Percentiles rank a stretch among this genome's conserved stretches.
Evolutionary conservation across 2,888 invertebrate species (phyloP).

Genomic region (Lasius platythorax): DNA sequence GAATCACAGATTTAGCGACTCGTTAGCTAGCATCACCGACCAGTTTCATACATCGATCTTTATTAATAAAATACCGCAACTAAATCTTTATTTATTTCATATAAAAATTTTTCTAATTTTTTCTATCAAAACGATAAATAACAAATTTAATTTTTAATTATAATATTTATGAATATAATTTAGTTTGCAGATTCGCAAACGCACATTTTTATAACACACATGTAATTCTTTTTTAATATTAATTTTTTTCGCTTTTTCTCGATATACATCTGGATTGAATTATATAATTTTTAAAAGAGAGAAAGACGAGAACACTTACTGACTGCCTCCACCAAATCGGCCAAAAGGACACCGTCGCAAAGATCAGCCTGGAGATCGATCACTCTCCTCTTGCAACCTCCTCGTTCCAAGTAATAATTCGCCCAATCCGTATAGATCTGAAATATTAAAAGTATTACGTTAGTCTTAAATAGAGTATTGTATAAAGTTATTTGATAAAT

Average conservation of each 20-base stretch:
- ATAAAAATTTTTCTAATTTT: background rate
- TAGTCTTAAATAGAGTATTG: background rate
- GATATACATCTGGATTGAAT: background rate
- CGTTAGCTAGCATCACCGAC: background rate
- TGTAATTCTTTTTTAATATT: background rate
- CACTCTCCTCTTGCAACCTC: slow-evolving; percentile 94
- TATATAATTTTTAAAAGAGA: background rate
- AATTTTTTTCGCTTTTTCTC: background rate
- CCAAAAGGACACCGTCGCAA: slow-evolving; percentile 96
- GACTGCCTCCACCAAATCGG: slow-evolving; percentile 98
- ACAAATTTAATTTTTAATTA: background rate
- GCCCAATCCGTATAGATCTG: slow-evolving; percentile 99
- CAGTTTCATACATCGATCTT: background rate
- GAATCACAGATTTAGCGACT: slow-evolving; percentile 23
- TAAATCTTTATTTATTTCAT: slow-evolving; percentile 5
- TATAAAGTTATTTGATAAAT: background rate
- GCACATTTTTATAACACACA: background rate
- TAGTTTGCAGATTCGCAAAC: background rate
- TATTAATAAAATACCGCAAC: background rate
- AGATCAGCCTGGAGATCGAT: slow-evolving; percentile 96
- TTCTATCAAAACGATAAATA: background rate
- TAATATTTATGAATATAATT: background rate
- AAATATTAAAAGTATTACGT: background rate
- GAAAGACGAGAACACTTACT: slow-evolving; percentile 89
- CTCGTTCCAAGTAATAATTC: slow-evolving; percentile 98